Conservation (phyloP, 2,888 invertebrate genomes). For the Operophtera brumata region DNA sequence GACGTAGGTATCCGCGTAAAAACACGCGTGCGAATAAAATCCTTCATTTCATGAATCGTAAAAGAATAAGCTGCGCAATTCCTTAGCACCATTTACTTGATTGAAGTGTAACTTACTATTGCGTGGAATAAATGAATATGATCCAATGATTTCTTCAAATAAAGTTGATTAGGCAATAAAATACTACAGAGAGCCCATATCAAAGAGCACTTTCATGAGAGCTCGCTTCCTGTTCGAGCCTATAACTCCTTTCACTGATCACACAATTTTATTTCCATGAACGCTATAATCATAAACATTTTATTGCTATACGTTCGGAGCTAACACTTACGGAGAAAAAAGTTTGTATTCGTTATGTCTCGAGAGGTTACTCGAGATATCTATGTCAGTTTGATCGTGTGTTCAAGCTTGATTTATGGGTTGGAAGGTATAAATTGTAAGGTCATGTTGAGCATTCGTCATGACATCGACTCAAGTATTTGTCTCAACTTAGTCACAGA, state of each 20-base stretch:
- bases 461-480: constrained; percentile 32
- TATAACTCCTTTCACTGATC: constrained; percentile 62
- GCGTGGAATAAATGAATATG: constrained; percentile 34
- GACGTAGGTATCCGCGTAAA: constrained; percentile 27
- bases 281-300: constrained; percentile 76
- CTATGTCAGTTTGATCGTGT: constrained; percentile 71
- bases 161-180: constrained; percentile 45
- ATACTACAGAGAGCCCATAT: constrained; percentile 46
- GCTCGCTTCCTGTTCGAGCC: constrained; percentile 48
- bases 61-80: constrained; percentile 23
- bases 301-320: constrained; percentile 70
- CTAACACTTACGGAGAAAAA: constrained; percentile 57
- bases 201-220: constrained; percentile 46
- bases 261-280: constrained; percentile 73
- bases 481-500: constrained; percentile 10
- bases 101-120: constrained; percentile 30
- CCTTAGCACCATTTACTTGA: constrained; percentile 28
- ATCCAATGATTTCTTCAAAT: constrained; percentile 44
- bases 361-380: constrained; percentile 61
- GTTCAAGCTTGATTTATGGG: constrained; percentile 70
- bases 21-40: constrained; percentile 36
- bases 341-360: constrained; percentile 48
- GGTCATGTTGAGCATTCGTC: constrained; percentile 45
- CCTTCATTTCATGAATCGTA: constrained; percentile 32
- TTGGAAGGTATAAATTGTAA: constrained; percentile 46